Conservation (phyloP, 35 echinoderm and acorn worm genomes). For the Ophioderma brevispina region DNA sequence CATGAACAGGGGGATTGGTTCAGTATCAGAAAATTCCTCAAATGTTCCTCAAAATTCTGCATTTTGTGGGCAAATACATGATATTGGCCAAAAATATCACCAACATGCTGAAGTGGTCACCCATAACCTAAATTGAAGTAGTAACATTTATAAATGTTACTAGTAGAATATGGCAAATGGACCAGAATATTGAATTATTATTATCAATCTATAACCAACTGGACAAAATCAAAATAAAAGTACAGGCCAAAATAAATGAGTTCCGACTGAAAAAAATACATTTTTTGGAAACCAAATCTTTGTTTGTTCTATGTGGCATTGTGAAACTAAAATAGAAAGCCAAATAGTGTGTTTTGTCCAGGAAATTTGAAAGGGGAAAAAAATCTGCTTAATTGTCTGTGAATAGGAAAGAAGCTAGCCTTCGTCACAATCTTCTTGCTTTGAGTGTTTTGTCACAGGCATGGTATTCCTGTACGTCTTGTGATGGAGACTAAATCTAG, state of each 20-base stretch:
- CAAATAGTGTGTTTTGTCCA: background rate
- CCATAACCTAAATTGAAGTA: no score
- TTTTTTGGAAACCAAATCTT: background rate
- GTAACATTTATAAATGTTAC: no score
- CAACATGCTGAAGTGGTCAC: no score
- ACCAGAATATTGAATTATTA: no score
- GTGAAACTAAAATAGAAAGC: no score
- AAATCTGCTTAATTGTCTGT: background rate
- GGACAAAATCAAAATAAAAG: background rate
- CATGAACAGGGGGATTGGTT: no score
- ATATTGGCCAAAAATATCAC: no score
- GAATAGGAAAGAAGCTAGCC: background rate
- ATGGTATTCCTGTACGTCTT: slow-evolving; percentile 81
- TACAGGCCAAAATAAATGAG: background rate
- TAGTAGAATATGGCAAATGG: no score
- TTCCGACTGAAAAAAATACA: background rate
- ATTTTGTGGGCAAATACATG: no score
- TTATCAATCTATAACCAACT: background rate
- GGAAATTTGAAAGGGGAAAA: background rate
- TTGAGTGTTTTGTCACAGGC: slow-evolving; percentile 81
- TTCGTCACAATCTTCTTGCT: slow-evolving; percentile 75
- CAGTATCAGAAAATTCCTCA: no score
- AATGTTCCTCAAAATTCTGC: no score
- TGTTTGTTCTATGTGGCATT: no score
- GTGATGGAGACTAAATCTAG: slow-evolving; percentile 95